A percentile compares a stretch with the other conserved stretches of the same genome.
phyloP scores from a whole-genome alignment of 2,888 invertebrate species.

The Gymnosoma rotundatum region DNA sequence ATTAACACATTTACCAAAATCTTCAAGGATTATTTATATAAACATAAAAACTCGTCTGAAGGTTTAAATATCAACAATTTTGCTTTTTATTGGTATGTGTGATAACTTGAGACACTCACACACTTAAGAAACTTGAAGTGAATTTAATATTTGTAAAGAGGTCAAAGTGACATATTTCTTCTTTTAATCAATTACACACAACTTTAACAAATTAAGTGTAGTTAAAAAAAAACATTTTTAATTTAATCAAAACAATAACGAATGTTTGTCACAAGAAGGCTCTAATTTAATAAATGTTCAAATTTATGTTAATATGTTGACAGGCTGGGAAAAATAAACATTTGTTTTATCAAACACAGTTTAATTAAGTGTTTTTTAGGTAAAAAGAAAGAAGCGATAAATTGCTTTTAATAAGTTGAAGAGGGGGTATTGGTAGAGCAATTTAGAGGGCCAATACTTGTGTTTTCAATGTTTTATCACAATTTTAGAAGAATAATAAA shows the following conservation, averaged over 20 bases:
- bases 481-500: too few species aligned
- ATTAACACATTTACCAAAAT: conserved; percentile 53
- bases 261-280: background rate
- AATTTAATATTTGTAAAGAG: conserved; percentile 18
- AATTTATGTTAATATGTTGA: too few species aligned
- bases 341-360: too few species aligned
- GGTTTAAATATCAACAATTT: background rate
- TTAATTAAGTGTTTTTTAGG: too few species aligned
- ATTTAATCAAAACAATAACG: conserved; percentile 26
- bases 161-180: conserved; percentile 5
- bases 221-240: conserved; percentile 20
- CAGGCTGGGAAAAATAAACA: too few species aligned
- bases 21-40: conserved; percentile 36
- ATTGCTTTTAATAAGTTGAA: too few species aligned
- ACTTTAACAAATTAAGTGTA: conserved; percentile 6
- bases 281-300: background rate
- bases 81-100: background rate
- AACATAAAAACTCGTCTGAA: background rate
- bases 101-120: background rate
- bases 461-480: too few species aligned
- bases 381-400: too few species aligned
- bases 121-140: background rate
- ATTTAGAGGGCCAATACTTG: too few species aligned
- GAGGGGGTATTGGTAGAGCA: too few species aligned
- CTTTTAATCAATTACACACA: conserved; percentile 42